Base-by-base conservation (phyloP, 2,797 vertebrate species). In the Malacoraja senta region DNA sequence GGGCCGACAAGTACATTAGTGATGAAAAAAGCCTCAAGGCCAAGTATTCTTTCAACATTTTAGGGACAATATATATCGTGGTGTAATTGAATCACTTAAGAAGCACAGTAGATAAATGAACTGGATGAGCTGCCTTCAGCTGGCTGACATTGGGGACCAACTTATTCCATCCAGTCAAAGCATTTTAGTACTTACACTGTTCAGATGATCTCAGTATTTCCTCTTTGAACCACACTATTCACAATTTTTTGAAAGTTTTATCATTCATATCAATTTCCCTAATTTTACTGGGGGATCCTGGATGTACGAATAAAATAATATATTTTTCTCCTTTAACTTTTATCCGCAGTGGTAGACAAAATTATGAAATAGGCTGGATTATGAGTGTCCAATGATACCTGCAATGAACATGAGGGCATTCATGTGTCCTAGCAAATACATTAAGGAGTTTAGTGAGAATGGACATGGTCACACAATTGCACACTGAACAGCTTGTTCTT, bases 61-160 rank as follows among this genome's bases (percentile, higher is more conserved):
- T 88, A 88, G 84, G 84, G 63, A 88, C 1, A 26, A 76, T 26
- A 91, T 91, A 53, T 53, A 74, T 44, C 13, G 68, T 53, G n/a
- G 72, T 44, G 53, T 76, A 92, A 92, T 92, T 92, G 90, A 92
- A 74, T 92, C 38, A 92, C 26, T 92, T 74, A 74, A 53, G 21
- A 10, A 72, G 38, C 19, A 32, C 24, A 74, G 32, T 53, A 17
- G 72, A 92, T 53, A 74, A 76, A 76, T 76, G 90, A 76, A 53
- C 21, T 92, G 15, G 44, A 92, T 76, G 24, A 72, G 74, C 90
- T 92, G 72, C 72, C 90, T 76, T 92, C 35, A 92, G 90, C 35
- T 74, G 26, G 38, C 63, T 88, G 61, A 63, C 84, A 92, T 53
- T 76, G 15, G 68, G 72, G 90, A 76, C 38, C 71, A 92, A 72